Percentiles rank a stretch among this genome's conserved stretches.
Conservation (phyloP, 1,140 invertebrate species). For the Babylonia areolata region DNA sequence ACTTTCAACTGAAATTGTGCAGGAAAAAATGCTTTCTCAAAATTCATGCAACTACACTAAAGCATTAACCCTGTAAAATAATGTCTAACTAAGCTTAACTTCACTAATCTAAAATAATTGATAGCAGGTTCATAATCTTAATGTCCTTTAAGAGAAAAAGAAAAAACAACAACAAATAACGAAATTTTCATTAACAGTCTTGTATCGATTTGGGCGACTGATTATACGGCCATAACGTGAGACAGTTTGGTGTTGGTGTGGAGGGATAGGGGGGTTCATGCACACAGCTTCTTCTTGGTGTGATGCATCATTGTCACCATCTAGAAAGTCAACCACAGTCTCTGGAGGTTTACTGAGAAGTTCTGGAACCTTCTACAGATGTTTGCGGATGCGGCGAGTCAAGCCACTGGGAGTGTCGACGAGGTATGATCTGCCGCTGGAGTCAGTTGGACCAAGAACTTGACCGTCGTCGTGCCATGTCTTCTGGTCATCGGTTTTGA, state of each 20-base stretch:
- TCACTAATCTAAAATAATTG: too few relatives aligned
- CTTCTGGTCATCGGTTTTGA: neutral
- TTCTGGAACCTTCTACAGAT: neutral
- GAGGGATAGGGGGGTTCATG: neutral
- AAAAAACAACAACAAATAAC: too few relatives aligned
- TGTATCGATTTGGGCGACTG: neutral
- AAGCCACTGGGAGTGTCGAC: neutral
- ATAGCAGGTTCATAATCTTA: too few relatives aligned
- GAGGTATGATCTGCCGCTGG: neutral
- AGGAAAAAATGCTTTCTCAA: too few relatives aligned
- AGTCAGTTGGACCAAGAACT: neutral
- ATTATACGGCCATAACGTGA: neutral
- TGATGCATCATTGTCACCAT: neutral
- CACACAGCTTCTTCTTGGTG: neutral
- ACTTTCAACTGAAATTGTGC: too few relatives aligned
- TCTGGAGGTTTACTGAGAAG: neutral
- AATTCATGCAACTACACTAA: too few relatives aligned
- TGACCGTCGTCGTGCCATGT: neutral
- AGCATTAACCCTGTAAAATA: too few relatives aligned
- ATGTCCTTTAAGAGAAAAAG: too few relatives aligned
- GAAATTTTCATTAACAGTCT: neutral
- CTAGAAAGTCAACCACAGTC: neutral
- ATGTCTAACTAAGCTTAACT: too few relatives aligned
- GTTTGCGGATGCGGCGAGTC: neutral
- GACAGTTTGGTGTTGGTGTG: neutral